phyloP scores from a whole-genome alignment of 2,797 vertebrate genomes.

The Muraenolepis orangiensis region DNA sequence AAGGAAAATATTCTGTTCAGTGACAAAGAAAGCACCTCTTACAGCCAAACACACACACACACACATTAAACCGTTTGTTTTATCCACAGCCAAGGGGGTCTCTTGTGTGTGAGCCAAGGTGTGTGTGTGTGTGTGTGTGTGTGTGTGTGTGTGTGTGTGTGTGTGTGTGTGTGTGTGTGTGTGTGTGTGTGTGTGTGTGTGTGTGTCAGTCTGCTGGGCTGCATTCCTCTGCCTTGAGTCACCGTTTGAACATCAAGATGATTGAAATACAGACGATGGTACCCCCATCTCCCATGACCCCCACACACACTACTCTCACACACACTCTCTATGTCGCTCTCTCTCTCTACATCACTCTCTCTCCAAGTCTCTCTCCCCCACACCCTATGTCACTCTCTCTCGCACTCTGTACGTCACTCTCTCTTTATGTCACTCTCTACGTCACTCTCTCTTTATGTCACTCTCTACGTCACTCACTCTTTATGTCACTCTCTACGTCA shows the following conservation, averaged over 20 bases:
- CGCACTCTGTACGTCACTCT: not conserved
- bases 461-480: not conserved
- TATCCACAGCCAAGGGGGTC: not conserved
- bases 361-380: too few relatives aligned
- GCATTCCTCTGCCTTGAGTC: constrained; percentile 52
- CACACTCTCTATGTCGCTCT: too few relatives aligned
- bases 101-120: not conserved
- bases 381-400: constrained; percentile 16
- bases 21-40: too few relatives aligned
- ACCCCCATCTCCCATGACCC: too few relatives aligned
- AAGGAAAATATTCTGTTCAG: too few relatives aligned
- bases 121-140: not conserved
- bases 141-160: too few relatives aligned
- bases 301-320: constrained; percentile 15
- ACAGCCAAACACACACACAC: too few relatives aligned
- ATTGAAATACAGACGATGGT: constrained; percentile 38
- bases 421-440: too few relatives aligned
- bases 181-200: not conserved
- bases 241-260: constrained; percentile 43
- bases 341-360: too few relatives aligned
- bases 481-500: not conserved
- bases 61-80: too few relatives aligned
- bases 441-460: not conserved
- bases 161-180: not conserved
- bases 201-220: constrained; percentile 25